Base-by-base conservation (phyloP, 1,140 invertebrate species). In the Drosophila baimaii region DNA sequence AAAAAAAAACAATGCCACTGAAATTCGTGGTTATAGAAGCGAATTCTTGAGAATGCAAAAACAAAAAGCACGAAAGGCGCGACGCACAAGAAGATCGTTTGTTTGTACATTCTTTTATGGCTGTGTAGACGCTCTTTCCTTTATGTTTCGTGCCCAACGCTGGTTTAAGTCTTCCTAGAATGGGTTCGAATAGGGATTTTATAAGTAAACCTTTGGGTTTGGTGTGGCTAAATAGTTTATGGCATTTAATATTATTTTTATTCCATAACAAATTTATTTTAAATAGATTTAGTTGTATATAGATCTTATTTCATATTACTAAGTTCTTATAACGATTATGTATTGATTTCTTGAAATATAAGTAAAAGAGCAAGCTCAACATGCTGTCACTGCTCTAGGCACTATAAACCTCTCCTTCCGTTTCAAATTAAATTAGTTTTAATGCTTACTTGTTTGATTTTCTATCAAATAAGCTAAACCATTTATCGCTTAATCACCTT, bases 381-480 rank as follows among this genome's bases (percentile, higher is more conserved):
- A 23, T 10, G 17, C 25, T 7, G n/a, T 17, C 2, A 3, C 12
- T 27, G 4, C 5, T 13, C 19, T 2, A 19, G 25, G 1, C 27
- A 51, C 1, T 21, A 9, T 2, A 21, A 33, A 19, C 49, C 49
- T 9, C 10, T 21, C 4, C 15, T 15, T 33, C 7, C 13, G 21
- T 1, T 52, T 52, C 2, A 21, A 52, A 52, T 13, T 33, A 21
- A 33, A 5, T 43, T 56, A 7, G 8, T 39, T 21, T 41, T 25
- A 17, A 19, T 19, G 17, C 17, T 59, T 35, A 59, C 33, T 21
- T 44, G 54, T 19, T 59, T 46, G n/a, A 5, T 43, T 64, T 65
- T 13, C n/a, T 35, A 65, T 66, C 58, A 23, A 31, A 21, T 44
- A n/a, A 65, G 6, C 19, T 51, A 31, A 64, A 9, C n/a, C 19